These are phyloP conservation scores for Thelaira solivaga DNA, from an alignment of 2,888 invertebrate genomes.

Conservation along the genomic window DNA sequence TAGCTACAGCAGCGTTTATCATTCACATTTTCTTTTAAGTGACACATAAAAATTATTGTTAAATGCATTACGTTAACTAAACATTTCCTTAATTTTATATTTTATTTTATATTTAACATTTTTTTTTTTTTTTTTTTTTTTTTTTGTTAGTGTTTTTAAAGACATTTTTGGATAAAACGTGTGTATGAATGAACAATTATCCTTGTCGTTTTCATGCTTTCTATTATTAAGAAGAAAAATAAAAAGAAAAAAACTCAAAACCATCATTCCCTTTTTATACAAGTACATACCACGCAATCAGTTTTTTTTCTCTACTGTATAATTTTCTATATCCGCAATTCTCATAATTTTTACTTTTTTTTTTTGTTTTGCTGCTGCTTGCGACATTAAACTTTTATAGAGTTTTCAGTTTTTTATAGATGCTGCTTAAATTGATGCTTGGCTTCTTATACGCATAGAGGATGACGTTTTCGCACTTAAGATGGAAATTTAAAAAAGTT, in stretches of 20 bases:
- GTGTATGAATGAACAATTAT: too few species aligned
- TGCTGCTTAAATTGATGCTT: neutral
- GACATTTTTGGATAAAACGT: slow-evolving; percentile 13
- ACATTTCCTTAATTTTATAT: slow-evolving; percentile 55
- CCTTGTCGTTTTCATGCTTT: too few species aligned
- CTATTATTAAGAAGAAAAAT: too few species aligned
- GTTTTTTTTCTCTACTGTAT: slow-evolving; percentile 48
- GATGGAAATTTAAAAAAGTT: neutral
- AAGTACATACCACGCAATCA: slow-evolving; percentile 20
- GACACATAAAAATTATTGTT: slow-evolving; percentile 57
- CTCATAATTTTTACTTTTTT: slow-evolving; percentile 64
- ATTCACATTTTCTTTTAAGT: slow-evolving; percentile 49
- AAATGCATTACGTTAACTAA: slow-evolving; percentile 53
- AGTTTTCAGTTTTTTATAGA: neutral
- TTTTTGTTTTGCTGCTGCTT: slow-evolving; percentile 33
- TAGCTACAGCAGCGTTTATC: neutral
- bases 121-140: slow-evolving; percentile 4
- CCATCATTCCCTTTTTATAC: too few species aligned
- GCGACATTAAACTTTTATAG: slow-evolving; percentile 54
- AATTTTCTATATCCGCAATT: slow-evolving; percentile 67
- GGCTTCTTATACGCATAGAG: neutral
- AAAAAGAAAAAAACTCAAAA: too few species aligned
- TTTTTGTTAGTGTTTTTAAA: neutral
- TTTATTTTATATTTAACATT: neutral
- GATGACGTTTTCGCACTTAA: slow-evolving; percentile 18